phyloP scores from a whole-genome alignment of 2,888 invertebrate species.

The Drosophila flavopinicola region DNA sequence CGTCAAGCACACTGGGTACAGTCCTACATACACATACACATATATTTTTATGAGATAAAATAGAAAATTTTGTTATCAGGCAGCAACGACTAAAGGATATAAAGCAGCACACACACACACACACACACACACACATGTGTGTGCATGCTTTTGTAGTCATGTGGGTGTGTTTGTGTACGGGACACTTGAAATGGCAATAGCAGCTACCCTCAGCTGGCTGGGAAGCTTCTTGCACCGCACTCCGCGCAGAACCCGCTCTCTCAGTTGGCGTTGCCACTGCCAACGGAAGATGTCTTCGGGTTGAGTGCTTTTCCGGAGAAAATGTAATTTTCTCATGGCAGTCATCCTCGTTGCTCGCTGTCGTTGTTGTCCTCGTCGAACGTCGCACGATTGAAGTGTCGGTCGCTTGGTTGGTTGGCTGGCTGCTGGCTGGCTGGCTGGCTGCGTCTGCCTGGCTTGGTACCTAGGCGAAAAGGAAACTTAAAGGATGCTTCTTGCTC shows the following conservation, averaged over 20 bases:
- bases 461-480: conserved; percentile 79
- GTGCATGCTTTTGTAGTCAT: conserved; percentile 41
- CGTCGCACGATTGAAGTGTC: conserved; percentile 78
- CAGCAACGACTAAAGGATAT: conserved; percentile 77
- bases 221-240: conserved; percentile 35
- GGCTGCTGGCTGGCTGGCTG: conserved; percentile 29
- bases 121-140: conserved; percentile 36
- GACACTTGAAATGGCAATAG: conserved; percentile 73
- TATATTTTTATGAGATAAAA: conserved; percentile 81
- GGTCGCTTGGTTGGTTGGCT: conserved; percentile 50
- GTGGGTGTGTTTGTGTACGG: conserved; percentile 26
- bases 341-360: conserved; percentile 51
- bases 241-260: conserved; percentile 9
- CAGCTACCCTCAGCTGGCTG: conserved; percentile 55
- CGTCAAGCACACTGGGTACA: conserved; percentile 33
- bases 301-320: conserved; percentile 80
- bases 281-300: conserved; percentile 79
- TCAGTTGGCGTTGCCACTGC: conserved; percentile 61
- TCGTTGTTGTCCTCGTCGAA: conserved; percentile 61
- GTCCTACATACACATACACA: conserved; percentile 29
- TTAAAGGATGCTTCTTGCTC: conserved; percentile 67
- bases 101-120: conserved; percentile 61
- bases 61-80: conserved; percentile 81
- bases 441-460: conserved; percentile 32
- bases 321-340: conserved; percentile 81